These are phyloP conservation scores for Notothenia rossii DNA, from an alignment of 2,113 vertebrate genomes.

Conservation along the genomic window DNA sequence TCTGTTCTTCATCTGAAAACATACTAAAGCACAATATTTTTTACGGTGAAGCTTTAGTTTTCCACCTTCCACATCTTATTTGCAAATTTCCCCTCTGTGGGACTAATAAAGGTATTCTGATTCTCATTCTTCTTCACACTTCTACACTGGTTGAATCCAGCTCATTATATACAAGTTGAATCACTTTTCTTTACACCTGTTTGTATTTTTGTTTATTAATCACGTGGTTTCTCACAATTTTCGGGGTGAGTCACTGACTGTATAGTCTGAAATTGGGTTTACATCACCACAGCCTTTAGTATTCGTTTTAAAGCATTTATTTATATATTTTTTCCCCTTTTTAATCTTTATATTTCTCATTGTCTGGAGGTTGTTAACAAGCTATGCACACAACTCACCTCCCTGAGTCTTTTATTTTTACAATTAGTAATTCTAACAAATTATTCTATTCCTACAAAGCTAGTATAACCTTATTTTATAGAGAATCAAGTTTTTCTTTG, in stretches of 20 bases:
- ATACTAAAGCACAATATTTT: neutral
- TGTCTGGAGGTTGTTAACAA: conserved; percentile 67
- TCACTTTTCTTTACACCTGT: conserved; percentile 3
- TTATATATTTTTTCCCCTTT: conserved; percentile 46
- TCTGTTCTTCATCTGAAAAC: neutral
- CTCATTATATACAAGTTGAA: neutral
- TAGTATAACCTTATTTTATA: conserved; percentile 52
- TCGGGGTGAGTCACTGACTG: conserved; percentile 73
- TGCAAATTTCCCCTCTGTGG: too few species aligned
- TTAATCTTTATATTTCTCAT: neutral
- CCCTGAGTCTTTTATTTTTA: conserved; percentile 33
- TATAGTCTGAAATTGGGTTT: conserved; percentile 40
- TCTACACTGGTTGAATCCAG: conserved; percentile 10
- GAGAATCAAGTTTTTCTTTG: conserved; percentile 21
- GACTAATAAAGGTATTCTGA: too few species aligned
- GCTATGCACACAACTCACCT: conserved; percentile 75
- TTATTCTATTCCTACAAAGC: conserved; percentile 60
- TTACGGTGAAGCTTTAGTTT: neutral
- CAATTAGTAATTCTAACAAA: conserved; percentile 62
- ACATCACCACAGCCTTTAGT: conserved; percentile 42
- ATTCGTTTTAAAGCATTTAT: conserved; percentile 52
- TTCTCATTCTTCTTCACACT: neutral
- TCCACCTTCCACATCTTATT: neutral
- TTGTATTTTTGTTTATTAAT: conserved; percentile 42
- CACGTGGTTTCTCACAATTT: conserved; percentile 14